These are phyloP conservation scores for Catocala fraxini DNA, from an alignment of 2,888 invertebrate genomes.

Conservation along the genomic window DNA sequence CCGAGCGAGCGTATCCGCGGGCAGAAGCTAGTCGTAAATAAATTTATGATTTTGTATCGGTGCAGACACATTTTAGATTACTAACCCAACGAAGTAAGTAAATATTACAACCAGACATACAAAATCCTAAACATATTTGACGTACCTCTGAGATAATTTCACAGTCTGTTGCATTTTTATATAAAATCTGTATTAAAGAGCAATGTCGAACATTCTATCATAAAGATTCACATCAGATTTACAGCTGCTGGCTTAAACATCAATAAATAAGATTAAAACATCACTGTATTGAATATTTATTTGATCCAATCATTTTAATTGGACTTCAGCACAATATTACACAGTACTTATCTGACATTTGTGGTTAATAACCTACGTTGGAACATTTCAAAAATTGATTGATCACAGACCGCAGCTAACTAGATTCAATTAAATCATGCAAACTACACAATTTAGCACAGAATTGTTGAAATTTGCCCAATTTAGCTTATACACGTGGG, in stretches of 20 bases:
- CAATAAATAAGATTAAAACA: too few species aligned
- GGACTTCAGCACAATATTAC: neutral
- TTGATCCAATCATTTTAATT: too few species aligned
- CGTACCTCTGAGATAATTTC: neutral
- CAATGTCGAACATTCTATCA: too few species aligned
- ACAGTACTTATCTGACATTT: constrained; percentile 9
- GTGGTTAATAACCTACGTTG: constrained; percentile 23
- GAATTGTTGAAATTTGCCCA: constrained; percentile 39
- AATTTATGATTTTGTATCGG: too few species aligned
- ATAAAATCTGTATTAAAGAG: neutral
- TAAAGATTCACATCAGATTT: too few species aligned
- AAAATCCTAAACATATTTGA: neutral
- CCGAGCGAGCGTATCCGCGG: too few species aligned
- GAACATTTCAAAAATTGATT: constrained; percentile 40
- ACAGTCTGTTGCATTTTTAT: neutral
- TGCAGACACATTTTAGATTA: too few species aligned
- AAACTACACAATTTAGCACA: constrained; percentile 17
- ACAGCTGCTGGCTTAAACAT: too few species aligned
- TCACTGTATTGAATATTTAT: too few species aligned
- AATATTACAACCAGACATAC: too few species aligned
- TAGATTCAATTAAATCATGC: constrained; percentile 30
- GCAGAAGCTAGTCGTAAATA: too few species aligned
- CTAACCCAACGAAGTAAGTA: too few species aligned
- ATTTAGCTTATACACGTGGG: constrained; percentile 39
- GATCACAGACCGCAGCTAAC: constrained; percentile 32